Base-by-base conservation (phyloP, 2,888 invertebrate genomes). In the Leptura quadrifasciata region DNA sequence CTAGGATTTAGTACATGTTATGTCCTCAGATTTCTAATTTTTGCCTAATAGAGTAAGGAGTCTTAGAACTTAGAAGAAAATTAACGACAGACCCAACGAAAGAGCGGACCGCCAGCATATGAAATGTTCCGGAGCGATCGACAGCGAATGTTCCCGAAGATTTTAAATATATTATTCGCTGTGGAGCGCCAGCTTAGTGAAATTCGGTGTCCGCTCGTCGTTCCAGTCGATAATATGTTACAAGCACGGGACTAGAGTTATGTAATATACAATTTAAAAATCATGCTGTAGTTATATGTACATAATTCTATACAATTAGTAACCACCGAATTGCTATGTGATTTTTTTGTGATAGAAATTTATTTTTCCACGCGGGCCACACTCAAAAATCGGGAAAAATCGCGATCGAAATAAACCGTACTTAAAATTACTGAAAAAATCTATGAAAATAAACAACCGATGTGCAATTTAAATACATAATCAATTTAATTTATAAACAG, bases 191-290 rank as follows among this genome's bases (percentile, higher is more conserved):
- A 73, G 79, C 79, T 77, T 81, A 83, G 83, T 83, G 77, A 77
- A 78, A 73, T 67, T 74, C 77, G 76, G 78, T 79, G 60, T 71
- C 77, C 78, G 76, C 70, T 77, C n/a, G 72, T 68, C 78, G 79
- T 73, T 83, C 81, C 83, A 83, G 84, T 84, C 85, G 83, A 85
- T 84, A 84, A 85, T 71, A 71, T 84, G 84, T 81, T 78, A 80
- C 78, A 79, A 72, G 78, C 81, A 79, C 82, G 83, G 79, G 80
- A 74, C 72, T 52, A 31, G 35, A 70, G 75, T 81, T 80, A 78
- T 79, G 76, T 78, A 79, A 79, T 75, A 75, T 24, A 76, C 64
- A 74, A 47, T 74, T 74, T 9, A 77, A 21, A 60, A 57, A 74
- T 72, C 78, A 76, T 77, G 77, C 78, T 76, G 74, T 71, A 74